Evolutionary conservation across 64 coral and sea anemone genomes (phyloP).

Genomic region (Hydrozoanthus tunicans): DNA sequence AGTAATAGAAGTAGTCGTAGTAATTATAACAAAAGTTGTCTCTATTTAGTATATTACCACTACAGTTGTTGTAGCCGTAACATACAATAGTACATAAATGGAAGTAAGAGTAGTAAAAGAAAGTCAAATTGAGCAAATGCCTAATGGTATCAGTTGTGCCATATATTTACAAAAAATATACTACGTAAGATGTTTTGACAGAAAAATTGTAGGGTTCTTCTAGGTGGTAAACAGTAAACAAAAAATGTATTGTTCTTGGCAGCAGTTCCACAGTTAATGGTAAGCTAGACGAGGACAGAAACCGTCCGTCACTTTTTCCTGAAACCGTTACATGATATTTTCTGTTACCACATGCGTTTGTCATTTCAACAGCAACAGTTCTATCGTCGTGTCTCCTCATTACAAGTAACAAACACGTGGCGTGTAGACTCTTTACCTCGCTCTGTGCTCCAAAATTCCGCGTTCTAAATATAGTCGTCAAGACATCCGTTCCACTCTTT

Average conservation of each 20-base stretch:
- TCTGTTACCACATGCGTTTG: slow-evolving; percentile 71
- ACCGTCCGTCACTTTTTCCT: slow-evolving; percentile 41
- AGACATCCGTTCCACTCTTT: slow-evolving; percentile 50
- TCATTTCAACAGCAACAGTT: slow-evolving; percentile 72
- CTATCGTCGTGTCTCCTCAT: slow-evolving; percentile 66
- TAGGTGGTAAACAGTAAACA: slow-evolving; percentile 58
- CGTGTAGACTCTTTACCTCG: slow-evolving; percentile 65
- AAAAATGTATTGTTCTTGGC: slow-evolving; percentile 78
- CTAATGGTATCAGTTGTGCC: too few relatives aligned
- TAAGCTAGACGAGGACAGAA: slow-evolving; percentile 50
- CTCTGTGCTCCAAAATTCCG: slow-evolving; percentile 66
- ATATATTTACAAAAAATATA: background rate
- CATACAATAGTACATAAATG: background rate
- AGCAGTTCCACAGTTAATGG: slow-evolving; percentile 66
- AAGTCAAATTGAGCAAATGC: too few relatives aligned
- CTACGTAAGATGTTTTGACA: slow-evolving; percentile 25
- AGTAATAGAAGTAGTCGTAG: too few relatives aligned
- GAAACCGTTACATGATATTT: slow-evolving; percentile 58
- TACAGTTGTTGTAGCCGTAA: too few relatives aligned
- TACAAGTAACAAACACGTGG: slow-evolving; percentile 64
- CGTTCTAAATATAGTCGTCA: slow-evolving; percentile 64
- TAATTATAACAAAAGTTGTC: too few relatives aligned
- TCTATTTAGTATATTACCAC: too few relatives aligned
- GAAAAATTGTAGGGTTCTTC: slow-evolving; percentile 39
- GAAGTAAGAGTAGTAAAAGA: background rate